Base-by-base conservation (phyloP, 2,113 vertebrate genomes). In the Ameiurus melas region DNA sequence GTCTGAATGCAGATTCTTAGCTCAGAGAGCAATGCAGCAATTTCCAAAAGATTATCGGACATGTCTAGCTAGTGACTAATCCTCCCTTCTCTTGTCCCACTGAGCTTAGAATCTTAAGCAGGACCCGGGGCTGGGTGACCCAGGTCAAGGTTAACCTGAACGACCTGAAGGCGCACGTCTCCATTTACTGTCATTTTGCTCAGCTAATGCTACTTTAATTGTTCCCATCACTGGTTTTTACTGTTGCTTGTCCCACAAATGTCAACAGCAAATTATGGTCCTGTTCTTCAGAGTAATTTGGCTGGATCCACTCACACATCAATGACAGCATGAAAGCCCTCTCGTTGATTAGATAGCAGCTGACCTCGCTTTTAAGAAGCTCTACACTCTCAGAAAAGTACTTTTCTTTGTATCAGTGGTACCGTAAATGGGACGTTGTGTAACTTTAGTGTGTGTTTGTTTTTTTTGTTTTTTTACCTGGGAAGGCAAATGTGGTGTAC, bases 211-310 rank as follows among this genome's bases (percentile, higher is more conserved):
- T 85, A 85, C 58, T 79, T 88, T 78, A 88, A 89, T 89, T 84
- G 86, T 83, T 64, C 83, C 85, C 73, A 79, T 81, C 86, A 90
- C 88, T 66, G 86, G 87, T 82, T 83, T 90, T 85, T 91, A 90
- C 77, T 87, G 78, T 77, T 58, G 64, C 57, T 86, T 80, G 89
- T 68, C 77, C 81, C 86, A 91, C 89, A 91, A 89, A 90, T 57
- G 64, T 89, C 89, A 90, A 89, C 83, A 86, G 90, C 83, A 87
- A 90, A 89, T 92, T 88, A 90, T 84, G 77, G 75, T n/a, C 85
- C 58, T 84, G 86, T 80, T 90, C 78, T 73, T 87, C 85, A 71
- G 89, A 89, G 75, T 89, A 81, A 91, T 90, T 89, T 83, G 87
- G 71, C 57, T 84, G 36, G 25, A 84, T 78, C 85, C 82, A 87